Conservation (phyloP, 2,797 vertebrate species). For the Aeoliscus strigatus region DNA sequence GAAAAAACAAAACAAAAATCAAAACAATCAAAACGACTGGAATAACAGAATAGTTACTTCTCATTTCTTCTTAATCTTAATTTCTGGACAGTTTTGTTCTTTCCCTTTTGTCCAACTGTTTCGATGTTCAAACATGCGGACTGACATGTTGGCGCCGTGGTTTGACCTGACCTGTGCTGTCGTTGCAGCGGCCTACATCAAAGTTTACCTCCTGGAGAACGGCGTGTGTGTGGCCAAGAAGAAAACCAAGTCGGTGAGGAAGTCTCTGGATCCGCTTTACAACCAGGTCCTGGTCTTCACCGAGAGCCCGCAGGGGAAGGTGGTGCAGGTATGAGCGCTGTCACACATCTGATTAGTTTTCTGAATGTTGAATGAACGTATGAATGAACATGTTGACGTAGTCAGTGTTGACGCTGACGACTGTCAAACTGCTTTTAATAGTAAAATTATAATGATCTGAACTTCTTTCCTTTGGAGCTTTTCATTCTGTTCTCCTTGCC, state of each 20-base stretch:
- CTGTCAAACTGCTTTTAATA: too few species aligned
- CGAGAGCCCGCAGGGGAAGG: conserved; percentile 93
- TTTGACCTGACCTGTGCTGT: conserved; percentile 6
- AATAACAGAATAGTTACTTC: too few species aligned
- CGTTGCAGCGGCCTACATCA: conserved; percentile 91
- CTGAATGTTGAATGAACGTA: neutral
- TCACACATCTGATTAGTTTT: neutral
- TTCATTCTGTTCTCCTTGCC: too few species aligned
- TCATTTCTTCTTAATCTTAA: too few species aligned
- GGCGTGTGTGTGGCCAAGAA: conserved; percentile 93
- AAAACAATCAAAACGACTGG: too few species aligned
- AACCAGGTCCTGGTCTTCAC: conserved; percentile 97
- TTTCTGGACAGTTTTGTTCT: too few species aligned
- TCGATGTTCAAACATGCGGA: neutral
- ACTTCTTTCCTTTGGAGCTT: too few species aligned
- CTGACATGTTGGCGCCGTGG: neutral
- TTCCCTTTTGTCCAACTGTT: neutral
- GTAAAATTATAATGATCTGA: too few species aligned
- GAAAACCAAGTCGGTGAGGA: conserved; percentile 95
- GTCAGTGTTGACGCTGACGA: too few species aligned
- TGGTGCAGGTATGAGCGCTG: conserved; percentile 92
- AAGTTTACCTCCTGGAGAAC: conserved; percentile 95
- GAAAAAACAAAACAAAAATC: too few species aligned
- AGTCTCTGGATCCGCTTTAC: conserved; percentile 94
- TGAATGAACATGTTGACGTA: too few species aligned